Evolutionary conservation across 2,888 invertebrate genomes (phyloP), one percentile per base, ranked within the genome.

Genomic region (Nephrotoma appendiculata): DNA sequence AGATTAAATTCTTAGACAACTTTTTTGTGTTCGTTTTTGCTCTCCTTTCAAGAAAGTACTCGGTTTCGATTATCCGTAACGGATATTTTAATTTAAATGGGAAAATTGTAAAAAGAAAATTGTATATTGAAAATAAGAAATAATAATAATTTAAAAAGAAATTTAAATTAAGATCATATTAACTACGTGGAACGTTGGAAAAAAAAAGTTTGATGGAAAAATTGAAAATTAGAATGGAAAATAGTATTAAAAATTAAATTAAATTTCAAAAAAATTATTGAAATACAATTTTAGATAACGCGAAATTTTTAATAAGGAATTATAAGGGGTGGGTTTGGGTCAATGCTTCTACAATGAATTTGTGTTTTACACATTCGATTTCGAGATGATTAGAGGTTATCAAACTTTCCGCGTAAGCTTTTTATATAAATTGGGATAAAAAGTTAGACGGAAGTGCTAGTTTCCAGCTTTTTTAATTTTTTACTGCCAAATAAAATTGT

Each of bases 21-120:
- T 85, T 44, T 85, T 85, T 43, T 85, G 15, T 31, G 31, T 31
- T 71, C 71, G 71, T 71, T 71, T 71, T 71, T 71, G 11, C 71
- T 71, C 31, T 71, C 71, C 71, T 71, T 71, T 71, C 71, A 31
- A 71, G 71, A 71, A 52, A 71, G 71, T 71, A 71, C 71, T 71
- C 71, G 71, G 85, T 85, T 85, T 85, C 85, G 85, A 45, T 85
- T 85, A 85, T 85, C 71, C 85, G 85, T 85, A 85, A 85, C 85
- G 85, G 85, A 85, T 85, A 85, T 85, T 85, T 85, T 85, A 85
- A 85, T 85, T 85, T 85, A 85, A 85, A 85, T 85, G 19, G 85
- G 85, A 85, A 85, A 85, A 85, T 71, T 71, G 71, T 31, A 71
- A 19, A 52, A 48, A 57, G 15, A 57, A 71, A 71, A 71, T 71